Percentiles rank a stretch among this genome's conserved stretches.
These are phyloP conservation scores for Monomorium pharaonis DNA, from an alignment of 1,140 invertebrate species.

Conservation along the genomic window DNA sequence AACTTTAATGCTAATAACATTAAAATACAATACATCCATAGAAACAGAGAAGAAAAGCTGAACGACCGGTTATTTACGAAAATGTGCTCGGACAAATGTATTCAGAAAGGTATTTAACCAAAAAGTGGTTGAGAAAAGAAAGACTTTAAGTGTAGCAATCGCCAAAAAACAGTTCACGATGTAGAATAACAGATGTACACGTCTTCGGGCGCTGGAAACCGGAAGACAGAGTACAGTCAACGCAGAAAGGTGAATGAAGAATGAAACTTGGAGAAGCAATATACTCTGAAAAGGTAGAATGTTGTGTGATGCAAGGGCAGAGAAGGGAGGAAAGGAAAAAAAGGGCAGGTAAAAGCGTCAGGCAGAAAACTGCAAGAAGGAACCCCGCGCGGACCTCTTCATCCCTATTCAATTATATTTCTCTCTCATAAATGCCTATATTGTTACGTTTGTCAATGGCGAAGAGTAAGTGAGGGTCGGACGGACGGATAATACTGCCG, in stretches of 20 bases:
- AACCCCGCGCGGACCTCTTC: constrained; percentile 69
- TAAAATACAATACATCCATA: neutral
- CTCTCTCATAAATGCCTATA: constrained; percentile 85
- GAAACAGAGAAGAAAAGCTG: neutral
- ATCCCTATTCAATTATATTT: constrained; percentile 84
- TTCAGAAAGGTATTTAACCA: neutral
- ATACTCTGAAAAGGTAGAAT: constrained; percentile 14
- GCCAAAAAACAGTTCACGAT: constrained; percentile 18
- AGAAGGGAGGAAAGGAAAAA: constrained; percentile 4
- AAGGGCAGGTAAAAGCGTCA: constrained; percentile 36
- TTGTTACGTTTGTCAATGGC: constrained; percentile 85
- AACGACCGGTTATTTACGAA: neutral
- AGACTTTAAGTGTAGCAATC: neutral
- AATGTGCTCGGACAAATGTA: neutral
- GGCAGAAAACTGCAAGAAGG: constrained; percentile 41
- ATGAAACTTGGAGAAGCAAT: constrained; percentile 24
- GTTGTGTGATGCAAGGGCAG: neutral
- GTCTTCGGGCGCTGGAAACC: neutral
- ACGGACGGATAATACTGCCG: constrained; percentile 74
- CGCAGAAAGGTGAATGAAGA: constrained; percentile 16
- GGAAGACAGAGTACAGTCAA: constrained; percentile 40
- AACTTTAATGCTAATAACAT: neutral
- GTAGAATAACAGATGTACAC: constrained; percentile 27
- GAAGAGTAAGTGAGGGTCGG: constrained; percentile 84
- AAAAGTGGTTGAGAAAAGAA: neutral